phyloP scores from a whole-genome alignment of 2,113 vertebrate genomes.

The Microcebus murinus region DNA sequence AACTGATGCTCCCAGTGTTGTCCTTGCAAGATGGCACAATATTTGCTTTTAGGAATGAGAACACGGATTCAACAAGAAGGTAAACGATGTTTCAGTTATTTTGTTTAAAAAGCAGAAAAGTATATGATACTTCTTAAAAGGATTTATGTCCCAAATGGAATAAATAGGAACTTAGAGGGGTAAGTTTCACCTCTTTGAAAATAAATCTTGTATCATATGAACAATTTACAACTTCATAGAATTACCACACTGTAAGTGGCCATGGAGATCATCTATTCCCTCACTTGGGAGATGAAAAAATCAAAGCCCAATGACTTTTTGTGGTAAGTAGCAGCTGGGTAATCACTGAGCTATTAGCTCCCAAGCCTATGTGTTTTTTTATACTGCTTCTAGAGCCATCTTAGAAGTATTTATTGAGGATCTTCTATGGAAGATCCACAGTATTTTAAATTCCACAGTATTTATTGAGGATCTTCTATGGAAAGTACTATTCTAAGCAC shows the following conservation, averaged over 20 bases:
- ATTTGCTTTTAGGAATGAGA: constrained; percentile 27
- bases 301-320: not conserved
- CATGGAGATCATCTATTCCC: not conserved
- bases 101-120: constrained; percentile 33
- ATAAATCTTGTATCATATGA: not conserved
- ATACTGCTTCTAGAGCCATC: not conserved
- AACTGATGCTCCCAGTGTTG: not conserved
- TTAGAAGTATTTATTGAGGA: not conserved
- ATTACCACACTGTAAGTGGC: not conserved
- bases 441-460: not conserved
- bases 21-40: not conserved
- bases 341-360: not conserved
- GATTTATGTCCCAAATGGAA: not conserved
- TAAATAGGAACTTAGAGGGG: not conserved
- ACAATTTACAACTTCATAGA: not conserved
- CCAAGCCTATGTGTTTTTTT: not conserved
- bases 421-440: not conserved
- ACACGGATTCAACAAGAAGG: not conserved
- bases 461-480: not conserved
- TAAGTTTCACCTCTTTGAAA: not conserved
- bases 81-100: not conserved
- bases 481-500: not conserved
- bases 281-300: constrained; percentile 1
- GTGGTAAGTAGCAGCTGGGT: not conserved
- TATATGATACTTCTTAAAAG: not conserved